Conservation (phyloP, 1,140 invertebrate species). For the Aleiodes sp. region DNA sequence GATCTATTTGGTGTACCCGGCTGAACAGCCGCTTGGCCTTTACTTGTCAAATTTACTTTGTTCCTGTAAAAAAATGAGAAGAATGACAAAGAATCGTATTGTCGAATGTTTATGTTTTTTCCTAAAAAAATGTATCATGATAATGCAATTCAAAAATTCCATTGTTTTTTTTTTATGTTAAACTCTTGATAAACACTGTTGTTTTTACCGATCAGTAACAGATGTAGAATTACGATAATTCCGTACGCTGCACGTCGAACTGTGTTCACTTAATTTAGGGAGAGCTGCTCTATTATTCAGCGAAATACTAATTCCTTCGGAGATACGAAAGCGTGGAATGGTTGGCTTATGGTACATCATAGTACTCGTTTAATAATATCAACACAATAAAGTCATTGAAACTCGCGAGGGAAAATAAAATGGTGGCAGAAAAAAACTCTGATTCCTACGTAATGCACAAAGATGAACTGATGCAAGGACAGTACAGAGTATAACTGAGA, state of each 20-base stretch:
- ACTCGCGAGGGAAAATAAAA: too few species aligned
- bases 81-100: too few species aligned
- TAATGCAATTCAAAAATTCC: too few species aligned
- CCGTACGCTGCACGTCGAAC: constrained; percentile 55
- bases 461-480: constrained; percentile 6
- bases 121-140: too few species aligned
- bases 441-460: background rate
- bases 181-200: background rate
- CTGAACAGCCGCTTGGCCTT: constrained; percentile 61
- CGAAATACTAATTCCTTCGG: constrained; percentile 59
- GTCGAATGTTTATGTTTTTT: too few species aligned
- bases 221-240: constrained; percentile 52
- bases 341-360: constrained; percentile 66
- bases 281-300: constrained; percentile 59
- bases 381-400: too few species aligned
- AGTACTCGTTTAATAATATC: background rate
- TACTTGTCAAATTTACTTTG: constrained; percentile 57
- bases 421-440: too few species aligned
- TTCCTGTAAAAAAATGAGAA: constrained; percentile 52
- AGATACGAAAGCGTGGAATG: constrained; percentile 62
- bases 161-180: too few species aligned
- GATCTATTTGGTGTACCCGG: constrained; percentile 55
- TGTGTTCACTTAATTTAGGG: constrained; percentile 53
- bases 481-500: constrained; percentile 6
- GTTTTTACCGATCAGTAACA: constrained; percentile 56